These are phyloP conservation scores for Abscondita cerata DNA, from an alignment of 2,888 invertebrate genomes.

Conservation along the genomic window DNA sequence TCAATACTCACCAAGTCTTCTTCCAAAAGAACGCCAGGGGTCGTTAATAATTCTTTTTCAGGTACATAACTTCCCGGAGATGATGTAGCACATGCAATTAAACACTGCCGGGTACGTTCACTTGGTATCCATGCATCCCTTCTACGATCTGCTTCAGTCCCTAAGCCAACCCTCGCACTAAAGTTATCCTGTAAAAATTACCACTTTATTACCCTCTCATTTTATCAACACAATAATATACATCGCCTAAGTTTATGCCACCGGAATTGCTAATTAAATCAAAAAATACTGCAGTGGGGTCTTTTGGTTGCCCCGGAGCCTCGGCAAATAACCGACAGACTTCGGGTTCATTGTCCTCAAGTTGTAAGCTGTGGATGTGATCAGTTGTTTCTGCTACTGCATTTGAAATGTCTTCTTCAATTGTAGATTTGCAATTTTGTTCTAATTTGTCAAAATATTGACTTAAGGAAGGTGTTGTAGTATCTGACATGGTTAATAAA, in stretches of 20 bases:
- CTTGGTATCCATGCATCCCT: slow-evolving; percentile 85
- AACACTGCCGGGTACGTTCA: slow-evolving; percentile 73
- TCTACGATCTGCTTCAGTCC: slow-evolving; percentile 65
- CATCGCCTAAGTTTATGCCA: slow-evolving; percentile 28
- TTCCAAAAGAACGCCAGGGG: slow-evolving; percentile 83
- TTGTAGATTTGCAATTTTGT: slow-evolving; percentile 37
- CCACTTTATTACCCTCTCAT: not conserved
- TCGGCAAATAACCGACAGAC: slow-evolving; percentile 60
- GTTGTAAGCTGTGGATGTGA: slow-evolving; percentile 43
- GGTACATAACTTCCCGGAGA: slow-evolving; percentile 74
- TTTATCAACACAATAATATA: not conserved
- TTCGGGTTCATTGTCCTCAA: slow-evolving; percentile 54
- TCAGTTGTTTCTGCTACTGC: slow-evolving; percentile 46
- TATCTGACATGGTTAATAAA: slow-evolving; percentile 50
- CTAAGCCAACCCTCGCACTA: slow-evolving; percentile 53
- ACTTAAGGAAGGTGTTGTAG: slow-evolving; percentile 63
- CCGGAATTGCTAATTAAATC: slow-evolving; percentile 56
- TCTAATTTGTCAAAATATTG: slow-evolving; percentile 62
- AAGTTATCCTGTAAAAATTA: slow-evolving; percentile 50
- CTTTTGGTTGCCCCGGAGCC: slow-evolving; percentile 53
- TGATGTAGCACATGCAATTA: slow-evolving; percentile 69
- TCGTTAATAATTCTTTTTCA: slow-evolving; percentile 78
- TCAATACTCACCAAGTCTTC: slow-evolving; percentile 78
- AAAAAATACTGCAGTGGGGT: slow-evolving; percentile 59
- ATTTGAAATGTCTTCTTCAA: slow-evolving; percentile 44